These are phyloP conservation scores for Megaceryle torquata DNA, from an alignment of 2,113 vertebrate species.

Conservation along the genomic window DNA sequence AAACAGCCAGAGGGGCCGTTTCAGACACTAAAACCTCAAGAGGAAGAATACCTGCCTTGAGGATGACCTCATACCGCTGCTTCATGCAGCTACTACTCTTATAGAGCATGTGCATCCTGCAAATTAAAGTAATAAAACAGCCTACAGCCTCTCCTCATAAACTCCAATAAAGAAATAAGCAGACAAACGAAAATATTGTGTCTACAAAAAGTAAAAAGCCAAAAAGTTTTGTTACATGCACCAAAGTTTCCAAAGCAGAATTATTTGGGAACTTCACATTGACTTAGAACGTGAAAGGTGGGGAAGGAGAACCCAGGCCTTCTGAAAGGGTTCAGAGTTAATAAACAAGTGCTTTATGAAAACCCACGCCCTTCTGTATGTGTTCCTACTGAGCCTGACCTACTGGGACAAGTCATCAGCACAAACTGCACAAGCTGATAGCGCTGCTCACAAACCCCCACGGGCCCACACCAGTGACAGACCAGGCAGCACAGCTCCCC, in stretches of 20 bases:
- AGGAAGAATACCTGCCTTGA: not conserved
- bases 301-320: not conserved
- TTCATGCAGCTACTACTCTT: not conserved
- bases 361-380: not conserved
- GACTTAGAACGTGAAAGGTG: not conserved
- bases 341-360: not conserved
- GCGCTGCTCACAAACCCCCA: not conserved
- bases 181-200: not conserved
- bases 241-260: not conserved
- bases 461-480: accelerated
- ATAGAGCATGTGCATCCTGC: not conserved
- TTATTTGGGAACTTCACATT: not conserved
- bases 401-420: not conserved
- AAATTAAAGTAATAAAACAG: not conserved
- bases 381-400: not conserved
- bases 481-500: not conserved
- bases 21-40: not conserved
- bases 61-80: not conserved
- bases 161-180: not conserved
- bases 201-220: not conserved
- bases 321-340: not conserved
- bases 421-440: not conserved
- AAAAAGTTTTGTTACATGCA: accelerated
- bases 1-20: not conserved
- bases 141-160: not conserved